These are phyloP conservation scores for Patiria pectinifera DNA, from an alignment of 53 echinoderm and acorn worm species.

Conservation along the genomic window DNA sequence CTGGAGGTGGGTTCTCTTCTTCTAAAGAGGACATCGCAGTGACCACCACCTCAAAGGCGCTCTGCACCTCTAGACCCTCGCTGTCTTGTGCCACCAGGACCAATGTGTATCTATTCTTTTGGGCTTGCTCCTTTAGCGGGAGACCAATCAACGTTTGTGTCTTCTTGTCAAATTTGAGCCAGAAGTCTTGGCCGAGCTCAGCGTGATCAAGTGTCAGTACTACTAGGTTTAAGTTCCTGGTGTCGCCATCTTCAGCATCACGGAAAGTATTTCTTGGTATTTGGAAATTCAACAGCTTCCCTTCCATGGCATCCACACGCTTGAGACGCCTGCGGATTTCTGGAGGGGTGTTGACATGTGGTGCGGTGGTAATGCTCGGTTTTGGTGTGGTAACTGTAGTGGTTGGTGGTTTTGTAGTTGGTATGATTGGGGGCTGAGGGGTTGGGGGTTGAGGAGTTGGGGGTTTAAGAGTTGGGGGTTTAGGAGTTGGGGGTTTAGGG, in stretches of 20 bases:
- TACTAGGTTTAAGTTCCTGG: conserved; percentile 72
- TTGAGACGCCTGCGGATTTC: conserved; percentile 43
- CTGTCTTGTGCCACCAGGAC: conserved; percentile 82
- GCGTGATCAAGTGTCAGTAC: conserved; percentile 62
- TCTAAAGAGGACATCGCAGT: conserved; percentile 50
- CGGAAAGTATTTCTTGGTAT: conserved; percentile 82
- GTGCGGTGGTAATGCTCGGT: conserved; percentile 24
- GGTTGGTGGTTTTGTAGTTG: conserved; percentile 3
- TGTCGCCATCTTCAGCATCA: conserved; percentile 93
- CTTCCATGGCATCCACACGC: conserved; percentile 74
- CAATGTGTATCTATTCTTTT: conserved; percentile 37
- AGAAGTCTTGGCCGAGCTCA: conserved; percentile 66
- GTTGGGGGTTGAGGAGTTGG: not conserved
- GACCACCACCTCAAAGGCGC: conserved; percentile 87
- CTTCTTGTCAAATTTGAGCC: conserved; percentile 90
- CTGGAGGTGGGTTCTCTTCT: conserved; percentile 71
- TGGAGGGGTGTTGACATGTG: conserved; percentile 63
- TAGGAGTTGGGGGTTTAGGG: conserved; percentile 28
- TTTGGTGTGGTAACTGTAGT: not conserved
- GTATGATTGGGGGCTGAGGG: not conserved
- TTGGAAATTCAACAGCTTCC: conserved; percentile 74
- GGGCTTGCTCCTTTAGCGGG: conserved; percentile 53
- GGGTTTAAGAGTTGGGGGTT: conserved; percentile 15
- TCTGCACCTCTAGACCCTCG: conserved; percentile 50
- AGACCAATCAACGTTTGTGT: conserved; percentile 81